phyloP scores from a whole-genome alignment of 2,888 invertebrate genomes.

The Tillus elongatus region DNA sequence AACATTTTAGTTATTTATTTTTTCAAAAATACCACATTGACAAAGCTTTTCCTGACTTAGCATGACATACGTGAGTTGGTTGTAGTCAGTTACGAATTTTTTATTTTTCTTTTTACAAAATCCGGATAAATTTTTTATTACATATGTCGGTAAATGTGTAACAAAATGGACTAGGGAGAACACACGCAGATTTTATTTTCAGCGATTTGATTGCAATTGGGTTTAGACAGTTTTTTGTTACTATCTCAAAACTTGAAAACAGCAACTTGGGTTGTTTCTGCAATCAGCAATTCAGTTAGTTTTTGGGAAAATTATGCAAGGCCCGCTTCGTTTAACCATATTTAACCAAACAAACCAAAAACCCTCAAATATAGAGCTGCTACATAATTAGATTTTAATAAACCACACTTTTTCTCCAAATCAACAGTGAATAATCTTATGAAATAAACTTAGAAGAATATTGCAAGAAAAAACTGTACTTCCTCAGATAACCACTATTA shows the following conservation, averaged over 20 bases:
- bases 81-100: not conserved
- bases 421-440: no score
- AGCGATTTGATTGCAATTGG: not conserved
- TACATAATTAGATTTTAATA: no score
- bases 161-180: conserved; percentile 3
- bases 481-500: no score
- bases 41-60: conserved; percentile 1
- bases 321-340: no score
- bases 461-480: no score
- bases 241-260: conserved; percentile 2
- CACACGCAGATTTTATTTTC: not conserved
- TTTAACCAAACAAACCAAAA: no score
- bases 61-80: not conserved
- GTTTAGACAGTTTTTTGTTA: conserved; percentile 3
- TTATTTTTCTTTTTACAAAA: conserved; percentile 1
- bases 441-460: no score
- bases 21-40: not conserved
- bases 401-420: no score
- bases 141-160: not conserved
- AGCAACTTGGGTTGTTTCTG: conserved; percentile 3
- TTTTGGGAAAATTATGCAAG: no score
- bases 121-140: not conserved
- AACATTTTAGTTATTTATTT: not conserved
- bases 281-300: conserved; percentile 3
- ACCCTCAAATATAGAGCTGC: no score